Base-by-base conservation (phyloP, 2,797 vertebrate genomes). In the Clarias pachynema region DNA sequence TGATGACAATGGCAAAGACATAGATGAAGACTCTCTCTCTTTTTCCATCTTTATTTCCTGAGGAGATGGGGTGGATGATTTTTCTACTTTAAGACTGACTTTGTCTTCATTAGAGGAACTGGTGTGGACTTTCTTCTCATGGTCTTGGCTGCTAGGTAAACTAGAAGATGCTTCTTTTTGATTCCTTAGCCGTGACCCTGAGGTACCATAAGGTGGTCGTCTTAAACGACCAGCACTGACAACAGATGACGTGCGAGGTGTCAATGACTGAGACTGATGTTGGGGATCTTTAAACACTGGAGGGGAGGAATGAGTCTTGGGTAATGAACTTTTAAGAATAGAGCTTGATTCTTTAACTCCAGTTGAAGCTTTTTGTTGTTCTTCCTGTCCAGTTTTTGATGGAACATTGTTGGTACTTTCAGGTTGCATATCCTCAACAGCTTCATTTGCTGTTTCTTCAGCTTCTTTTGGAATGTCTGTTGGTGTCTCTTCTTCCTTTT, bases 121-220 rank as follows among this genome's bases (percentile, higher is more conserved):
- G 18, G 89, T 89, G 73, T 90, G 44, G 75, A 93, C 92, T 37
- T 94, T 94, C 88, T 87, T 91, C 89, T 65, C 89, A 22, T 92
- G 91, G 66, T 94, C 91, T 86, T 93, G 91, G 82, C 72, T 90
- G 66, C 56, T 84, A 49, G 87, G 91, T 3, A 84, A 86, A 24
- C 79, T 83, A 9, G 84, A 86, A n/a, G 91, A 91, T 7, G 44
- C 72, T 69, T 85, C 87, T 73, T 84, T 89, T 4, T 86, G 84
- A 8, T 53, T 70, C 2, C 87, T 85, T 86, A 86, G 84, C 40
- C 84, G 86, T 79, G 84, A 56, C 24, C 75, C 65, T 18, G 84
- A 81, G 44, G 57, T 63, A 16, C 84, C 86, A 18, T 75, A 74
- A 75, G 92, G 15, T 20, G 94, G 93, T 72, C 93, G 92, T 86